Conservation (phyloP, 2,888 invertebrate species). For the Mantis religiosa region DNA sequence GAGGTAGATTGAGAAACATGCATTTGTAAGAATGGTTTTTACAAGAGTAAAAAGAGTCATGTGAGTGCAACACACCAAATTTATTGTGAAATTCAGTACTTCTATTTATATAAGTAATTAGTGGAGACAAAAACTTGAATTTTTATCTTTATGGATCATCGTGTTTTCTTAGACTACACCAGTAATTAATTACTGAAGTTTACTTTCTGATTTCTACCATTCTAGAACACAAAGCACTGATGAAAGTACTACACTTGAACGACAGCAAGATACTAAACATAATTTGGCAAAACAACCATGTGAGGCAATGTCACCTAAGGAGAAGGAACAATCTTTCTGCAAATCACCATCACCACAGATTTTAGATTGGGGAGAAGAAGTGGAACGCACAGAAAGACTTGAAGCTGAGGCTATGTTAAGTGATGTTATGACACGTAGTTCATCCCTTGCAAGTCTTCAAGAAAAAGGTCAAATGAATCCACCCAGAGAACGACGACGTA, state of each 20-base stretch:
- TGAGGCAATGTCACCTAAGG: not conserved
- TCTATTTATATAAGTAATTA: too few relatives aligned
- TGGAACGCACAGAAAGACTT: constrained; percentile 50
- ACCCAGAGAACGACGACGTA: not conserved
- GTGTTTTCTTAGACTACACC: too few relatives aligned
- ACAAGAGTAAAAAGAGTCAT: too few relatives aligned
- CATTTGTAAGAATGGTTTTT: too few relatives aligned
- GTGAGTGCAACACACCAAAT: too few relatives aligned
- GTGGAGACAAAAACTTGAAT: too few relatives aligned
- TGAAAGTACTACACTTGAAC: not conserved
- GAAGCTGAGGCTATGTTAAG: constrained; percentile 45
- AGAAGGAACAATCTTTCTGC: not conserved
- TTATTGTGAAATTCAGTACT: too few relatives aligned
- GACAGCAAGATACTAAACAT: not conserved
- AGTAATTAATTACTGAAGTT: too few relatives aligned
- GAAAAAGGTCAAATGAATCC: constrained; percentile 6
- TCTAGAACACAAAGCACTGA: not conserved
- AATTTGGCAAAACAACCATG: not conserved
- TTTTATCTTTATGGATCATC: too few relatives aligned
- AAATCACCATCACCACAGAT: constrained; percentile 23
- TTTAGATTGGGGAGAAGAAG: constrained; percentile 60
- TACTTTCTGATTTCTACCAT: too few relatives aligned
- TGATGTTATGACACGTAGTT: constrained; percentile 51
- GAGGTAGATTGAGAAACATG: too few relatives aligned
- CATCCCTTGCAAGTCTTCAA: constrained; percentile 50